Conservation (phyloP, 1,140 invertebrate genomes). For the Rhopalosiphum maidis region DNA sequence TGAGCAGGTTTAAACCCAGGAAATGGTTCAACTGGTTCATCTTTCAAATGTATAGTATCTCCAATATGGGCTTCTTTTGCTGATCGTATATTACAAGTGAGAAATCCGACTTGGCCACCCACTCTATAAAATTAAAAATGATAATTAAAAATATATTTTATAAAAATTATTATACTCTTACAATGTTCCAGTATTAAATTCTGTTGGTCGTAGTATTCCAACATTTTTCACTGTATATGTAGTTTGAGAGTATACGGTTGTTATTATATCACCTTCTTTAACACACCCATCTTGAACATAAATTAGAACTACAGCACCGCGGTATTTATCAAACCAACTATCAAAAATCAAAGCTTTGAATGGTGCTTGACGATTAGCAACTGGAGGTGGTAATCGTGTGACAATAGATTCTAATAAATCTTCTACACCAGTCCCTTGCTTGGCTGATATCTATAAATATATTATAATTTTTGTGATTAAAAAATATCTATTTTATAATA, state of each 20-base stretch:
- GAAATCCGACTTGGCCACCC: slow-evolving; percentile 82
- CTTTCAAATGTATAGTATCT: slow-evolving; percentile 78
- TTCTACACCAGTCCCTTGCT: slow-evolving; percentile 81
- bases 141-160: neutral
- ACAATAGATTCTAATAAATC: slow-evolving; percentile 80
- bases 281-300: slow-evolving; percentile 79
- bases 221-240: slow-evolving; percentile 81
- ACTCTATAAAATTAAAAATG: slow-evolving; percentile 65
- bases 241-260: slow-evolving; percentile 67
- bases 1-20: slow-evolving; percentile 74
- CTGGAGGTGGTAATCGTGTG: slow-evolving; percentile 78
- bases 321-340: slow-evolving; percentile 90
- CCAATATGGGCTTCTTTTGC: slow-evolving; percentile 82
- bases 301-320: slow-evolving; percentile 82
- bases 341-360: slow-evolving; percentile 90
- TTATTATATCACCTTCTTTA: slow-evolving; percentile 71
- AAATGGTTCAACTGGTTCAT: slow-evolving; percentile 68
- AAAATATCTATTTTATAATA: neutral
- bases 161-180: slow-evolving; percentile 64
- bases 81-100: slow-evolving; percentile 82
- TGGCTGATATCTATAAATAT: slow-evolving; percentile 79
- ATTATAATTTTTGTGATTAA: too few species aligned
- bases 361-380: slow-evolving; percentile 67
- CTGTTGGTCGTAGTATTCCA: slow-evolving; percentile 80
- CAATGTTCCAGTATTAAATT: slow-evolving; percentile 73